Percentiles rank a stretch among this genome's conserved stretches.
Conservation (phyloP, 1,140 invertebrate genomes). For the Philotrypesis tridentata region DNA sequence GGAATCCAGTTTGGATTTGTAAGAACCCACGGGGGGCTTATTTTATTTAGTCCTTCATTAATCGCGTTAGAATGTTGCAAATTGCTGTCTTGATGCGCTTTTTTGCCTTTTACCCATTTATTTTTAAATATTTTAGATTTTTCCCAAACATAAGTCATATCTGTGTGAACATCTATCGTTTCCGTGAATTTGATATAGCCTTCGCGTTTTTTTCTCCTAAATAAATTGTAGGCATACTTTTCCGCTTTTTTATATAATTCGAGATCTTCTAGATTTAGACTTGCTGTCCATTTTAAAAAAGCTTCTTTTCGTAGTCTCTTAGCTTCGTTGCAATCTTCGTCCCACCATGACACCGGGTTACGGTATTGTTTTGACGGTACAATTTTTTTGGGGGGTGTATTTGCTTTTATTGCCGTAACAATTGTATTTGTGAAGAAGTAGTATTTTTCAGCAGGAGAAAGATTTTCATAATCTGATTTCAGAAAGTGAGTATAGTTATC, state of each 20-base stretch:
- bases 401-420: background rate
- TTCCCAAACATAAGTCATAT: constrained; percentile 21
- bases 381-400: background rate
- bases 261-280: background rate
- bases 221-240: background rate
- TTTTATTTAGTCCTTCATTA: background rate
- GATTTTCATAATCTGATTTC: background rate
- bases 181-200: background rate
- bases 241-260: background rate
- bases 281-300: background rate
- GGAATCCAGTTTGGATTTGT: background rate
- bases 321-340: background rate
- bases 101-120: background rate
- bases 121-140: constrained; percentile 33
- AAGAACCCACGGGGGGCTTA: background rate
- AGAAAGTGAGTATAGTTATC: background rate
- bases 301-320: background rate
- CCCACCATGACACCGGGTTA: background rate
- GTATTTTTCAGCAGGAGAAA: background rate
- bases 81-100: background rate
- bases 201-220: constrained; percentile 15
- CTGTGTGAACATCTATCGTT: constrained; percentile 25
- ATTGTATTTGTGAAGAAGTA: background rate
- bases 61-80: background rate
- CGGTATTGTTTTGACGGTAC: background rate